phyloP scores from a whole-genome alignment of 2,113 vertebrate genomes.

The Mobula hypostoma region DNA sequence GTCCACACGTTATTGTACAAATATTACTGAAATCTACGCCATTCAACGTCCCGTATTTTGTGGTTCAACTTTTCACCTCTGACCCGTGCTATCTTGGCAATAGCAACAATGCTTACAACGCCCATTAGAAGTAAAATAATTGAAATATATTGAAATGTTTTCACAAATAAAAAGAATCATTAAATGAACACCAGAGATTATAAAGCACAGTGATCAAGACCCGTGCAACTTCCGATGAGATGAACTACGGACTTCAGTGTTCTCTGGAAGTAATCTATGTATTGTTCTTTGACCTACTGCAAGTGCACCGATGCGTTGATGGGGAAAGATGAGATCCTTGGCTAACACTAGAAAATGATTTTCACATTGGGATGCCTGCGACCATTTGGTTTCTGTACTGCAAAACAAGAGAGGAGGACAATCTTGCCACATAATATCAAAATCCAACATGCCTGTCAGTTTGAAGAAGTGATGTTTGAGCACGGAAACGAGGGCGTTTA shows the following conservation, averaged over 20 bases:
- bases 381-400: neutral
- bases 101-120: neutral
- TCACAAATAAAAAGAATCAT: neutral
- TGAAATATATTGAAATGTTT: neutral
- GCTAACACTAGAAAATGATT: neutral
- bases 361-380: neutral
- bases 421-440: neutral
- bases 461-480: neutral
- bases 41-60: too few species aligned
- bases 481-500: neutral
- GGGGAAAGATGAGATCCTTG: neutral
- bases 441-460: neutral
- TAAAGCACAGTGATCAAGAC: constrained; percentile 16
- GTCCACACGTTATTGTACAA: neutral
- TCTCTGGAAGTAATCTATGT: neutral
- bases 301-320: constrained; percentile 8
- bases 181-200: neutral
- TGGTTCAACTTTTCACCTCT: constrained; percentile 24
- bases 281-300: constrained; percentile 21
- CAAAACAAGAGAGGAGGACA: neutral
- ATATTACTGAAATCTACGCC: neutral
- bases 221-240: neutral
- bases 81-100: constrained; percentile 1
- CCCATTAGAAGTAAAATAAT: constrained; percentile 5
- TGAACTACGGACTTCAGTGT: neutral